A percentile compares a stretch with the other conserved stretches of the same genome.
phyloP scores from a whole-genome alignment of 1,140 invertebrate genomes.

The Popillia japonica region DNA sequence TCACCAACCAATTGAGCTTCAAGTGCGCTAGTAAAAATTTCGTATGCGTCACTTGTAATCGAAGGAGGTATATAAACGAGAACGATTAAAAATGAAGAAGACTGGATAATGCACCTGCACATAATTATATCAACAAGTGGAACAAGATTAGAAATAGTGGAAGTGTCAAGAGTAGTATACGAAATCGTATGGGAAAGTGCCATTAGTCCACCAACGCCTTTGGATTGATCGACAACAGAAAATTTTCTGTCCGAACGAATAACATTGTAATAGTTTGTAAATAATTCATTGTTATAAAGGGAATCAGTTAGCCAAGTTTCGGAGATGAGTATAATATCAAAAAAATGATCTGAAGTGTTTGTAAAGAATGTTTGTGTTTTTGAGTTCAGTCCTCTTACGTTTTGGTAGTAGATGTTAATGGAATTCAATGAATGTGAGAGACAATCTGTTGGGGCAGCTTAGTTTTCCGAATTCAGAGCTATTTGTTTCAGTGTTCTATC shows the following conservation, averaged over 20 bases:
- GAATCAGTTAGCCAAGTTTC: neutral
- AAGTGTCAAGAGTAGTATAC: neutral
- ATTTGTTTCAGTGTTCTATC: no score
- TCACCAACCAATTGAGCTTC: neutral
- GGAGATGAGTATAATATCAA: neutral
- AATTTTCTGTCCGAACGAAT: neutral
- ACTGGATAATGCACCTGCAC: no score
- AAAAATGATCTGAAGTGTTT: no score
- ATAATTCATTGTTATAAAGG: neutral
- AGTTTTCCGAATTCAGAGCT: no score
- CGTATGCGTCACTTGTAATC: neutral
- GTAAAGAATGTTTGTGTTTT: no score
- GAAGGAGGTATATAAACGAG: no score
- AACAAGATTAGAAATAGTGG: neutral
- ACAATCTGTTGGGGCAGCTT: no score
- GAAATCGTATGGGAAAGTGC: neutral
- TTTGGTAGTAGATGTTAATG: no score
- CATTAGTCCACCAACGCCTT: neutral
- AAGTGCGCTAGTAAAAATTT: neutral
- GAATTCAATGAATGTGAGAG: no score
- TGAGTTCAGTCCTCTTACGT: no score
- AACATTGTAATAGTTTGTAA: neutral
- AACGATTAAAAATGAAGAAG: no score
- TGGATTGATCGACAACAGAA: neutral
- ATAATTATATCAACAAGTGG: no score